Conservation (phyloP, 2,113 vertebrate species). For the Cebidichthys violaceus region DNA sequence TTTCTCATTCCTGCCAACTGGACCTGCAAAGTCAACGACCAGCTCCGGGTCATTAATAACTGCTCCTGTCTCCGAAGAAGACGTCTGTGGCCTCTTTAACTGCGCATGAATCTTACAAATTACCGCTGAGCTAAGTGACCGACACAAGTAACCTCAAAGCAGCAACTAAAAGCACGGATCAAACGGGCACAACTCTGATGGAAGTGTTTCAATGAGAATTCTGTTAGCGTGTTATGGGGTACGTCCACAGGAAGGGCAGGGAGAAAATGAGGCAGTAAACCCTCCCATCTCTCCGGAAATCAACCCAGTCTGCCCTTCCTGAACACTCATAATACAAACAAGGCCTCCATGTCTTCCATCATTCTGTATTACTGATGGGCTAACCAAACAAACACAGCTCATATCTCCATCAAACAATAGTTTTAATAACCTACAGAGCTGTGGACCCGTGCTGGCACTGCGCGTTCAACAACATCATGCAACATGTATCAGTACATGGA, state of each 20-base stretch:
- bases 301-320: constrained; percentile 78
- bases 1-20: constrained; percentile 8
- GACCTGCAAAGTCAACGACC: constrained; percentile 13
- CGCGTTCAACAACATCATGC: constrained; percentile 13
- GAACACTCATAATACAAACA: constrained; percentile 71
- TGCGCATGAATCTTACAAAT: constrained; percentile 42
- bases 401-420: constrained; percentile 58
- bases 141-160: constrained; percentile 16
- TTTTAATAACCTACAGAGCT: constrained; percentile 52
- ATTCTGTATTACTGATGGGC: constrained; percentile 52
- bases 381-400: constrained; percentile 73
- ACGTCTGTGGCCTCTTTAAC: not conserved
- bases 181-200: not conserved
- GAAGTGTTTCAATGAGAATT: not conserved
- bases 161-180: constrained; percentile 8
- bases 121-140: constrained; percentile 14
- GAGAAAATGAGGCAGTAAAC: constrained; percentile 62
- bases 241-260: constrained; percentile 77
- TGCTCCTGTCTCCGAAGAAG: not conserved
- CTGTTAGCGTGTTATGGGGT: constrained; percentile 6
- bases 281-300: constrained; percentile 80
- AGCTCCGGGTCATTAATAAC: constrained; percentile 16
- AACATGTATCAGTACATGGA: not conserved
- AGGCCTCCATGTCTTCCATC: constrained; percentile 40
- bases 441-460: not conserved